Evolutionary conservation across 2,113 vertebrate genomes (phyloP).

Genomic region (Chaetura pelagica): DNA sequence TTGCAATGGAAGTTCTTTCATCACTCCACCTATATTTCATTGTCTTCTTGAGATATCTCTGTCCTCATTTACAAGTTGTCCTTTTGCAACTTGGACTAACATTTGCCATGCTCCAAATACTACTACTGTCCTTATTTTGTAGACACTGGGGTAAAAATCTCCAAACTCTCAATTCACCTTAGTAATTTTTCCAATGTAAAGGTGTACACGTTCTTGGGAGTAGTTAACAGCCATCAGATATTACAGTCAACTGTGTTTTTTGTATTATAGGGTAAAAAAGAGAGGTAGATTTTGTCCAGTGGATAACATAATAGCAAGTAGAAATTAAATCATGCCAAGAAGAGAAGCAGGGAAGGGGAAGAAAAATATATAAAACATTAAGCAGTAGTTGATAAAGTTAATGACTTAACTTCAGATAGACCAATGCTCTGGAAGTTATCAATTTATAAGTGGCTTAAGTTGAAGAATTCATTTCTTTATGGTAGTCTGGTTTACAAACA

Average conservation of each 20-base stretch:
- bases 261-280: background rate
- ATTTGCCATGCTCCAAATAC: background rate
- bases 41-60: background rate
- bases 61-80: background rate
- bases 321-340: background rate
- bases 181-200: background rate
- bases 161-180: background rate
- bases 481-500: conserved; percentile 11
- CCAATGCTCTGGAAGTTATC: background rate
- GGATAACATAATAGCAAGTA: background rate
- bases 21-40: background rate
- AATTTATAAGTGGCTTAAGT: background rate
- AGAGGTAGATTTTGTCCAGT: rapidly evolving
- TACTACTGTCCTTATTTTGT: background rate
- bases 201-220: background rate
- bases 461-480: background rate
- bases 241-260: background rate
- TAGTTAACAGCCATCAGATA: background rate
- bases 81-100: background rate
- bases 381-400: conserved; percentile 5
- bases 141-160: background rate
- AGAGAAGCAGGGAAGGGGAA: background rate
- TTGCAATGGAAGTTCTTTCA: background rate
- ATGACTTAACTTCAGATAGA: conserved; percentile 8
- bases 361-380: background rate